Conservation (phyloP, 2,888 invertebrate species). For the Sinhomidia bicolor region DNA sequence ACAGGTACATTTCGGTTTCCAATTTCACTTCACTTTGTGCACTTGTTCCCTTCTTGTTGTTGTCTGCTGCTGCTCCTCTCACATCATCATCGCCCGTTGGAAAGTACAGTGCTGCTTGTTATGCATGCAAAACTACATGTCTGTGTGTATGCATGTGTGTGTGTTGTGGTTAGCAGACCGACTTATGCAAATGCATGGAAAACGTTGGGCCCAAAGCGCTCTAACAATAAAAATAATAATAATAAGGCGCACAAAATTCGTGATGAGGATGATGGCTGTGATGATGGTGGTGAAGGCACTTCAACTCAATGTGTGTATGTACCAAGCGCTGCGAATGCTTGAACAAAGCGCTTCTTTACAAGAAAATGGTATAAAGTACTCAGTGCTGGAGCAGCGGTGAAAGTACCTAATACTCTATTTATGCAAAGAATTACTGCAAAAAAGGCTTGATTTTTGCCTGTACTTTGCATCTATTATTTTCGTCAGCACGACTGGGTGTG, state of each 20-base stretch:
- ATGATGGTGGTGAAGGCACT: background rate
- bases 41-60: background rate
- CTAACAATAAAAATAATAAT: constrained; percentile 4
- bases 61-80: background rate
- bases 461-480: no score
- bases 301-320: no score
- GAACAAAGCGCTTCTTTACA: no score
- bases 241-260: constrained; percentile 8
- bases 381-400: no score
- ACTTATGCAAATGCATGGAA: constrained; percentile 60
- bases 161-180: constrained; percentile 22
- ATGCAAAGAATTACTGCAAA: no score
- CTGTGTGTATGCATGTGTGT: no score
- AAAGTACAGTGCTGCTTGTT: constrained; percentile 30
- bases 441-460: no score
- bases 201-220: no score
- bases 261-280: background rate
- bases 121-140: constrained; percentile 59
- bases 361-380: no score
- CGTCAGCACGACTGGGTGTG: no score
- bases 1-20: constrained; percentile 44
- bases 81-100: background rate
- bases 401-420: no score
- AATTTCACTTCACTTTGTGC: constrained; percentile 3
- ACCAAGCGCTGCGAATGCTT: no score